Percentiles rank a stretch among this genome's conserved stretches.
Conservation (phyloP, 2,797 vertebrate genomes). For the Melanotaenia parkinsoni region DNA sequence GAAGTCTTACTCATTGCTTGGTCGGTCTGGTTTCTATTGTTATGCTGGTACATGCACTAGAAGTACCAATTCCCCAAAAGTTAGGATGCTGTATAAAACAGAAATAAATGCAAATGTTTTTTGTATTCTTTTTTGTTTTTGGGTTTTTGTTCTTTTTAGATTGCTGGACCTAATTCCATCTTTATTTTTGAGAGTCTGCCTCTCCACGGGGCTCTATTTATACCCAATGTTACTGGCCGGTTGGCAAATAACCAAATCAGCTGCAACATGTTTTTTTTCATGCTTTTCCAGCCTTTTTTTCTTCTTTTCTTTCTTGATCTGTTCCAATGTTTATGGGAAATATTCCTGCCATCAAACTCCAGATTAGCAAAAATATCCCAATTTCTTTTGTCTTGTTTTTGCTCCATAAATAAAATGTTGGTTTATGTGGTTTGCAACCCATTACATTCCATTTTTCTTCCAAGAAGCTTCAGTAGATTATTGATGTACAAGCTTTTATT, state of each 20-base stretch:
- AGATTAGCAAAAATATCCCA: no score
- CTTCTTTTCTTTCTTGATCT: not conserved
- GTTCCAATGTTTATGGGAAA: not conserved
- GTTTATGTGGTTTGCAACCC: not conserved
- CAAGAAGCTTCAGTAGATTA: not conserved
- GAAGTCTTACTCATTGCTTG: constrained; percentile 3
- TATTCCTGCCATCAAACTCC: no score
- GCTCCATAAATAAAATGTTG: not conserved
- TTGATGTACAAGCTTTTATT: not conserved
- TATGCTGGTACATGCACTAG: not conserved
- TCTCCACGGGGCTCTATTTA: not conserved
- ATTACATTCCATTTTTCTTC: not conserved
- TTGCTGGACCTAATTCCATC: no score
- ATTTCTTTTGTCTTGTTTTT: not conserved
- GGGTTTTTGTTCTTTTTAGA: no score
- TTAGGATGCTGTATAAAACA: not conserved
- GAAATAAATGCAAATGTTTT: not conserved
- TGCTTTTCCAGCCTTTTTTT: not conserved
- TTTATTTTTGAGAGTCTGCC: no score
- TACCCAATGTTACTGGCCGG: not conserved
- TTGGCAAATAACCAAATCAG: not conserved
- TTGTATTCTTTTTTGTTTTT: no score
- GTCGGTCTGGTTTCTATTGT: constrained; percentile 11
- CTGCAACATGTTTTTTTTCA: not conserved
- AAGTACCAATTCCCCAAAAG: not conserved